A percentile compares a stretch with the other conserved stretches of the same genome.
phyloP scores from a whole-genome alignment of 2,797 vertebrate genomes.

The Onychomys torridus region DNA sequence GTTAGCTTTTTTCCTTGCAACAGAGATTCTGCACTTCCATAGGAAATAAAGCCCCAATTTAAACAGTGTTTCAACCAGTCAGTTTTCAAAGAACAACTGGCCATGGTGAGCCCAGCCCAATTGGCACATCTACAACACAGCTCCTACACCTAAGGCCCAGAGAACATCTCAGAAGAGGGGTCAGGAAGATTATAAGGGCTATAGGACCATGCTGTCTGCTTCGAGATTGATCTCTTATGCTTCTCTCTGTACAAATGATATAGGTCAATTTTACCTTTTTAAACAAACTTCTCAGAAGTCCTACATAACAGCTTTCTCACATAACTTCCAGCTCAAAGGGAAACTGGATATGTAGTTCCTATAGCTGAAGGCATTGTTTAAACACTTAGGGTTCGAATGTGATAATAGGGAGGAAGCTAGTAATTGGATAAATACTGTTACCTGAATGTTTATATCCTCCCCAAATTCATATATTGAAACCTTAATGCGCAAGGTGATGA shows the following conservation, averaged over 20 bases:
- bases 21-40: neutral
- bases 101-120: neutral
- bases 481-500: neutral
- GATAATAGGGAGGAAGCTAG: neutral
- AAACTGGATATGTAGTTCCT: conserved; percentile 6
- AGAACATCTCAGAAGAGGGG: neutral
- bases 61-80: too few species aligned
- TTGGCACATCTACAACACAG: neutral
- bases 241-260: neutral
- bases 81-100: neutral
- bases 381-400: neutral
- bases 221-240: neutral
- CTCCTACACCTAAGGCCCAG: neutral
- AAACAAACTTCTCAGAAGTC: neutral
- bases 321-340: neutral
- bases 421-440: neutral
- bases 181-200: neutral
- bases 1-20: neutral
- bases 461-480: neutral
- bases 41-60: neutral
- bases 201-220: neutral
- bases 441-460: neutral
- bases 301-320: neutral
- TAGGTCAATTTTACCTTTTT: neutral
- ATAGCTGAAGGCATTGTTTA: neutral